phyloP scores from a whole-genome alignment of 2,797 vertebrate species.

The Tenualosa ilisha region DNA sequence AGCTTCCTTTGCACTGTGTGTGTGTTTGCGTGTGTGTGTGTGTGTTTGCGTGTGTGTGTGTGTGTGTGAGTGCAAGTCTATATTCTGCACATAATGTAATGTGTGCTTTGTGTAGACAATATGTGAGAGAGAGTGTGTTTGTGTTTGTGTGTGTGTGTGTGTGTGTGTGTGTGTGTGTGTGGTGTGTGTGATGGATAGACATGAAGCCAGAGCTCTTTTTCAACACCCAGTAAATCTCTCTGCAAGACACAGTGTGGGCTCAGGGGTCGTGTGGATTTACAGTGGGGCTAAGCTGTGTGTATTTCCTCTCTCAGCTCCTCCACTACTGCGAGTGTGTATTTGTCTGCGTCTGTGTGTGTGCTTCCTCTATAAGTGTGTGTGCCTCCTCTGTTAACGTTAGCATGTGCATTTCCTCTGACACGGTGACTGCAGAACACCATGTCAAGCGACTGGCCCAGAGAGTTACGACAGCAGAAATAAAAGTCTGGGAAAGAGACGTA shows the following conservation, averaged over 20 bases:
- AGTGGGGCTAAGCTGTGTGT: neutral
- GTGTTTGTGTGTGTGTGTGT: neutral
- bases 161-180: neutral
- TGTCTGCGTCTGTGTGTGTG: neutral
- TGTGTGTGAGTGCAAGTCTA: neutral
- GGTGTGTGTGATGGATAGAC: neutral
- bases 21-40: neutral
- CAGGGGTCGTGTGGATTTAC: conserved; percentile 5
- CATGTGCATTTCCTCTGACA: neutral
- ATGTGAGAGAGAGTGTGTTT: neutral
- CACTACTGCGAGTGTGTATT: neutral
- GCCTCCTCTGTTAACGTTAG: neutral
- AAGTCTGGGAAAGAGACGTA: neutral
- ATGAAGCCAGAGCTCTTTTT: conserved; percentile 4
- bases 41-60: neutral
- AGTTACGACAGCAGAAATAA: neutral
- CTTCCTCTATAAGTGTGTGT: neutral
- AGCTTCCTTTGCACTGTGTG: neutral
- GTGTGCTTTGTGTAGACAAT: neutral
- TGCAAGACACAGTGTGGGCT: conserved; percentile 6
- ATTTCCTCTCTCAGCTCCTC: neutral
- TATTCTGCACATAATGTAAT: neutral
- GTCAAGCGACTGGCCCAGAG: neutral
- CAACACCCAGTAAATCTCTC: neutral
- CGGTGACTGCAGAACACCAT: neutral